Base-by-base conservation (phyloP, 1,140 invertebrate species). In the Thaumatotibia leucotreta region DNA sequence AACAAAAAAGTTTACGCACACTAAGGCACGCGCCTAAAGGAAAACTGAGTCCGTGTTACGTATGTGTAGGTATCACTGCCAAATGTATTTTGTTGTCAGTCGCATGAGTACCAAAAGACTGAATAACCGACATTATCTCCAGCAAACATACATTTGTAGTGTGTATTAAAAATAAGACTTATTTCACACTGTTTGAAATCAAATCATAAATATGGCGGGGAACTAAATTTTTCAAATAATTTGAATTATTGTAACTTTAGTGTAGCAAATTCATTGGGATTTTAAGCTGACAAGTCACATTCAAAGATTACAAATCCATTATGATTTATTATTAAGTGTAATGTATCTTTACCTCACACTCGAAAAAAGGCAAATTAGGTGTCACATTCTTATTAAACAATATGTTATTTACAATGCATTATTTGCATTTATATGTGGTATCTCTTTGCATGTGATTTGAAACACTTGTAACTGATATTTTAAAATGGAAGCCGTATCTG, bases 1-100 rank as follows among this genome's bases (percentile, higher is more conserved):
- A 75, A 72, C 64, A 72, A 73, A 65, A n/a, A 63, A 72, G 63
- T 75, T 72, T 62, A 70, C 65, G 67, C 45, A 69, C 63, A 14
- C 64, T 72, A 73, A 69, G 71, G 69, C 68, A 67, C 65, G 63
- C 39, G 63, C 67, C 67, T 68, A 39, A 17, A 32, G 14, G 9
- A 2, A 62, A 22, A 62, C 14, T 14, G 31, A 1, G 17, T 24
- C 58, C 3, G 20, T 14, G n/a, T 58, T 58, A 58, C 52, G 52
- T 58, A 58, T 54, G 10, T 31, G 23, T 58, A 27, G 52, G 23
- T 27, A 58, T 58, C 27, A 58, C 52, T 27, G 20, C 20, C 8
- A 58, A 31, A 58, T 52, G 23, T 52, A 29, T 52, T n/a, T 52
- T 23, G 50, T 22, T 11, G 10, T n/a, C 4, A 54, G 11, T 54